These are phyloP conservation scores for Yoshiicerus persimilis DNA, from an alignment of 1,140 invertebrate genomes.

Conservation along the genomic window DNA sequence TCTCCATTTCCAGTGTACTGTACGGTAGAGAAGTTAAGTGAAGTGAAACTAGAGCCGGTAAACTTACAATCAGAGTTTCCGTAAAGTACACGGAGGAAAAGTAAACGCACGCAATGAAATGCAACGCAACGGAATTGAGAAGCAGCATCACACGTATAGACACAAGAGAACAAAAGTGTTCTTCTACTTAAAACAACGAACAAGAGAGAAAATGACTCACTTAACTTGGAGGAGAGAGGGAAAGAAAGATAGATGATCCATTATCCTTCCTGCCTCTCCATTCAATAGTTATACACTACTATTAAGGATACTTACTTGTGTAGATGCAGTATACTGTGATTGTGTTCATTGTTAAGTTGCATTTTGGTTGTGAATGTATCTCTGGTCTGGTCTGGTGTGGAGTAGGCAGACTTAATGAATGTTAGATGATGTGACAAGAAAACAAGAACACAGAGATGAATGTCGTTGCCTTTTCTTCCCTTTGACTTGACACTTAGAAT, in stretches of 20 bases:
- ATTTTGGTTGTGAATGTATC: neutral
- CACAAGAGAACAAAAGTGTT: neutral
- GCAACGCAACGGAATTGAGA: neutral
- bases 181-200: neutral
- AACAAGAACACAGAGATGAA: neutral
- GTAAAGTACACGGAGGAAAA: neutral
- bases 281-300: neutral
- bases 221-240: neutral
- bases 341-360: too few relatives aligned
- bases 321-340: neutral
- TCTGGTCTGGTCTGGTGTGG: neutral
- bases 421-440: neutral
- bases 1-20: neutral
- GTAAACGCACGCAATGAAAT: neutral
- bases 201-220: neutral
- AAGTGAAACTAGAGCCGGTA: neutral
- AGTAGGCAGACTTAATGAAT: neutral
- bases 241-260: conserved; percentile 13
- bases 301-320: neutral
- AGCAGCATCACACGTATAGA: neutral
- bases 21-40: neutral
- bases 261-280: conserved; percentile 5
- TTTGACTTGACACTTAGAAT: neutral
- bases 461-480: neutral
- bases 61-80: neutral